These are phyloP conservation scores for Lamprotornis superbus DNA, from an alignment of 2,113 vertebrate species.

Conservation along the genomic window DNA sequence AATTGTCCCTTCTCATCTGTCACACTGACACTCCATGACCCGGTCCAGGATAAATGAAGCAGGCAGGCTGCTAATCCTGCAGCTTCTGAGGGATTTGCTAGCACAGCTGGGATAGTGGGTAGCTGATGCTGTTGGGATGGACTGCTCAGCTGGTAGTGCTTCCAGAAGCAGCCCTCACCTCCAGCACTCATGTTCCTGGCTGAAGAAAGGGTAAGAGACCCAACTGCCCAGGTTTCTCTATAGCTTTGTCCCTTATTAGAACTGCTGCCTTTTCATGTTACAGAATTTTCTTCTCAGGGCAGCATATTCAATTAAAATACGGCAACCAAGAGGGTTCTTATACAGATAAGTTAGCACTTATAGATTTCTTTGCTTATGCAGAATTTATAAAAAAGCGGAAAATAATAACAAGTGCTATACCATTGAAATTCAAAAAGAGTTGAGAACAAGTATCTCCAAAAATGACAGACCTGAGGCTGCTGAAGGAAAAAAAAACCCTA, in stretches of 20 bases:
- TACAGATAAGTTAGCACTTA: neutral
- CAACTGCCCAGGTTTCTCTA: neutral
- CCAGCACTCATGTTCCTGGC: neutral
- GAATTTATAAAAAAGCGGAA: neutral
- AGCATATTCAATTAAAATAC: neutral
- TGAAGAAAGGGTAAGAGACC: neutral
- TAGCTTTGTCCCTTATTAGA: neutral
- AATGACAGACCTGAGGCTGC: neutral
- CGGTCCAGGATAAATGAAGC: neutral
- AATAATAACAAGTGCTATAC: neutral
- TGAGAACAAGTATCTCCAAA: neutral
- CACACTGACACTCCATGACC: neutral
- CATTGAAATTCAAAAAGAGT: neutral
- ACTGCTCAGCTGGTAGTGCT: neutral
- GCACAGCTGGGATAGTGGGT: neutral
- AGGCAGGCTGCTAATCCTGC: neutral
- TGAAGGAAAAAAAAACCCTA: neutral
- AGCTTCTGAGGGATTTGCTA: neutral
- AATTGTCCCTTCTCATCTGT: neutral
- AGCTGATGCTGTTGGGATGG: neutral
- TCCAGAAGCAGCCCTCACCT: neutral
- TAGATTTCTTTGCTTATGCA: neutral
- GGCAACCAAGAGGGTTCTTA: neutral
- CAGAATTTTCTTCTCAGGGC: neutral
- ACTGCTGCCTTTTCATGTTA: neutral